Evolutionary conservation across 2,797 vertebrate genomes (phyloP), one percentile per base, ranked within the genome.

Genomic region (Alca torda): DNA sequence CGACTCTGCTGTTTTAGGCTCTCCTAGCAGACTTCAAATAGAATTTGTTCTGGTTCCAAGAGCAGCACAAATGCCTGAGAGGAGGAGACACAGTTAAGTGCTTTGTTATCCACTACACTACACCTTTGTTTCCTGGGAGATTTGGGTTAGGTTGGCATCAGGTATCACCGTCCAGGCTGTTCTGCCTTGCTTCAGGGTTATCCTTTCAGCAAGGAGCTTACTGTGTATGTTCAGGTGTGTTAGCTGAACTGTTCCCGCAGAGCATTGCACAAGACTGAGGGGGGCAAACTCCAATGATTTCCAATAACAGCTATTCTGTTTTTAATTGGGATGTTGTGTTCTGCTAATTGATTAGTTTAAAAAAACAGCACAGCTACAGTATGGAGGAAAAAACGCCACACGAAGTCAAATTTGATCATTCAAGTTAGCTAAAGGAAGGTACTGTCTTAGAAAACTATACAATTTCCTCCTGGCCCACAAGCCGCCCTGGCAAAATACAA

Each of bases 61-160:
- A 94, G 63, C 70, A 93, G 72, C 67, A 86, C 69, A 68, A 68
- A 28, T 12, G 23, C 85, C 87, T 64, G 41, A 76, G 77, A 46
- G 65, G 92, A 94, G 76, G 82, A 93, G 63, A 79, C 75, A 87
- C 80, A 92, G 91, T 68, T 92, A 57, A 83, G 88, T 72, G 85
- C 88, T 95, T 93, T 91, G 51, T 77, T 88, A 92, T 16, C 87
- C 83, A 69, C 54, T 91, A 93, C 93, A 94, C 96, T 94, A 84
- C 70, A 94, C 84, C 89, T 97, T 96, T 96, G 94, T 95, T 95
- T 97, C 90, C 96, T 88, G 89, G 89, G 90, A 95, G 95, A 97
- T 50, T 12, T 78, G 77, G 72, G 87, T 60, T 84, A 90, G 79
- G 76, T 39, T 94, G 89, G 96, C 91, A 95, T 95, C 93, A 90